These are phyloP conservation scores for Hiodon tergisus DNA, from an alignment of 2,113 vertebrate genomes.

Conservation along the genomic window DNA sequence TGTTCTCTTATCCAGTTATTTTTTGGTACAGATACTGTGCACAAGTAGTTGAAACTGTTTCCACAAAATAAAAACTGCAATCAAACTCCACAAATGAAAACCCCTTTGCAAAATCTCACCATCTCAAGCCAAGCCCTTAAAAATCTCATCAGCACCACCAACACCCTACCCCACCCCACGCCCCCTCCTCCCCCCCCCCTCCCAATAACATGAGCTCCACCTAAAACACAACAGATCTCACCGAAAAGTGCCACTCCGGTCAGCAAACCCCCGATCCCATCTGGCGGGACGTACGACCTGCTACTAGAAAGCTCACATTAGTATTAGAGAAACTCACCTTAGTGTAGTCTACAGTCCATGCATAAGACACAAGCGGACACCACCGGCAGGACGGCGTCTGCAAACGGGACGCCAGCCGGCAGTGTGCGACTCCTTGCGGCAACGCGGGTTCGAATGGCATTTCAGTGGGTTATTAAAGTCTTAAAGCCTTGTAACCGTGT, in stretches of 20 bases:
- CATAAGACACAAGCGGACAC: conserved; percentile 3
- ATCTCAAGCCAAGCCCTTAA: not conserved
- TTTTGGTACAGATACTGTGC: conserved; percentile 80
- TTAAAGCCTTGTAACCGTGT: conserved; percentile 70
- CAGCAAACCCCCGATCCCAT: not conserved
- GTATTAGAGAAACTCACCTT: conserved; percentile 29
- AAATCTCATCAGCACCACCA: not conserved
- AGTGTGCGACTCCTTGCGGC: conserved; percentile 7
- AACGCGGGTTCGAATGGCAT: not conserved
- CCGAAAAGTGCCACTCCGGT: not conserved
- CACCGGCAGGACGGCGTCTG: conserved; percentile 21
- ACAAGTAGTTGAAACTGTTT: conserved; percentile 65
- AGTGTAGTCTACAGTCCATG: not conserved
- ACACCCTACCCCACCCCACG: not conserved
- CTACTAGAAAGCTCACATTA: conserved; percentile 55
- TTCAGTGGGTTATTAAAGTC: conserved; percentile 45
- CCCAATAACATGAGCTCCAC: not conserved
- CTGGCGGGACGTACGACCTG: not conserved
- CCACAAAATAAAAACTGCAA: conserved; percentile 37
- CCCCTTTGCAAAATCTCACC: not conserved
- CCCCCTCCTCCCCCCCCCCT: not conserved
- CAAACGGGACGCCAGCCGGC: not conserved
- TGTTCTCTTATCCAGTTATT: conserved; percentile 69
- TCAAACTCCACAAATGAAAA: conserved; percentile 32
- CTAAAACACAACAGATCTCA: not conserved